Conservation (phyloP, 2,797 vertebrate species). For the Setipinna tenuifilis region DNA sequence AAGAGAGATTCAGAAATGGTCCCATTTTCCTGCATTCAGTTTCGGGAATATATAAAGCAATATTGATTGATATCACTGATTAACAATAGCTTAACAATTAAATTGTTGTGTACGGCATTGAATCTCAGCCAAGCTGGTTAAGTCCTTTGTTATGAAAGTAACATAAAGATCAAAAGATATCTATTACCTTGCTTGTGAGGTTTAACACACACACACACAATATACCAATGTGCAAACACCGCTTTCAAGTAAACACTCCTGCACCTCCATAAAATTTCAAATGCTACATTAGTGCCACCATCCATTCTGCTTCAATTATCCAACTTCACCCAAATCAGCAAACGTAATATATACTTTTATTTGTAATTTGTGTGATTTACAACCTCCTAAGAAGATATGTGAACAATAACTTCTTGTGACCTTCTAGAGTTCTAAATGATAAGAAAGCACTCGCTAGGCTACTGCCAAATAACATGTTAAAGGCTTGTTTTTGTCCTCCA, state of each 20-base stretch:
- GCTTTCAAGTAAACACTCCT: background rate
- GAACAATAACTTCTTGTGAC: background rate
- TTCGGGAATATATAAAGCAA: too few species aligned
- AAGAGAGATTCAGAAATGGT: too few species aligned
- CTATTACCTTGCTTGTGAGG: background rate
- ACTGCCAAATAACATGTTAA: background rate
- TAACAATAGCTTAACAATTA: background rate
- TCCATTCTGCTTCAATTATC: background rate
- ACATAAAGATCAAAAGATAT: background rate
- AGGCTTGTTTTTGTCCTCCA: constrained; percentile 44
- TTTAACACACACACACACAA: background rate
- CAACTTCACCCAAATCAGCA: background rate
- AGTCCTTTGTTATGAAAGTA: background rate
- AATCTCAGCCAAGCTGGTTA: background rate
- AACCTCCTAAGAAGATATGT: too few species aligned
- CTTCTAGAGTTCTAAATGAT: background rate
- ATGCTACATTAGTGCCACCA: background rate
- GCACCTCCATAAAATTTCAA: background rate
- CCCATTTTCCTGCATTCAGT: too few species aligned
- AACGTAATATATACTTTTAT: background rate
- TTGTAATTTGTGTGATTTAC: too few species aligned
- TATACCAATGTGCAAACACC: background rate
- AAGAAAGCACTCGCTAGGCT: background rate
- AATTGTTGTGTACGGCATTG: background rate
- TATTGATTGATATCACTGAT: background rate